Base-by-base conservation (phyloP, 2,113 vertebrate genomes). In the Falco punctatus region DNA sequence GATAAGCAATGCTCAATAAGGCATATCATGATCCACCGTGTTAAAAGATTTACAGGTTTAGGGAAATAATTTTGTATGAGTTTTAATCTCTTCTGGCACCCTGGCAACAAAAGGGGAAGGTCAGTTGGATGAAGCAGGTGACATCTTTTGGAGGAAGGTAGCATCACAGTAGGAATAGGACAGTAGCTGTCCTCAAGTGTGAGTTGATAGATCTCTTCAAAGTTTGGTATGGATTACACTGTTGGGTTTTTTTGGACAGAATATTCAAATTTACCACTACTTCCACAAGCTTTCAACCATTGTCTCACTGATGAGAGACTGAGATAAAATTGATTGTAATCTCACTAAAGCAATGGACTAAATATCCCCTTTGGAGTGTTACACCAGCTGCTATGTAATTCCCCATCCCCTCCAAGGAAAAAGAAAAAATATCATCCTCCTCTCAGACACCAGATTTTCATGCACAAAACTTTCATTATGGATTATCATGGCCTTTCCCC, bases 361-460 rank as follows among this genome's bases (percentile, higher is more conserved):
- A 90, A 87, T 66, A 81, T 51, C 5, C 17, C 6, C 22, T 93
- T 62, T 40, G 55, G 65, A 57, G 40, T 88, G 19, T 77, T 92
- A 44, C 4, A 52, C 44, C 38, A 86, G 27, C 48, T 86, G 28
- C 71, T 71, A 21, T 4, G 3, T 79, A 90, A 82, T 52, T 88
- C 33, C 38, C 9, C 2, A 0, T 67, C 12, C 16, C 9, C 27
- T 42, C 44, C 11, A n/a, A 57, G 30, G 59, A 28, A 28, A 61
- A 75, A 49, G 1, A 16, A 69, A 80, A 80, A 65, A 28, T 1
- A 18, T 30, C 8, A 1, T 77, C 0, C 0, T 70, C 40, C 15
- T 61, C 62, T 55, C 17, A 42, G 3, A 81, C 1, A 7, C 13
- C 3, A 2, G 26, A 58, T 65, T 70, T 87, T 67, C 48, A 54